A percentile compares a stretch with the other conserved stretches of the same genome.
These are phyloP conservation scores for Agapostemon virescens DNA, from an alignment of 2,888 invertebrate species.

Conservation along the genomic window DNA sequence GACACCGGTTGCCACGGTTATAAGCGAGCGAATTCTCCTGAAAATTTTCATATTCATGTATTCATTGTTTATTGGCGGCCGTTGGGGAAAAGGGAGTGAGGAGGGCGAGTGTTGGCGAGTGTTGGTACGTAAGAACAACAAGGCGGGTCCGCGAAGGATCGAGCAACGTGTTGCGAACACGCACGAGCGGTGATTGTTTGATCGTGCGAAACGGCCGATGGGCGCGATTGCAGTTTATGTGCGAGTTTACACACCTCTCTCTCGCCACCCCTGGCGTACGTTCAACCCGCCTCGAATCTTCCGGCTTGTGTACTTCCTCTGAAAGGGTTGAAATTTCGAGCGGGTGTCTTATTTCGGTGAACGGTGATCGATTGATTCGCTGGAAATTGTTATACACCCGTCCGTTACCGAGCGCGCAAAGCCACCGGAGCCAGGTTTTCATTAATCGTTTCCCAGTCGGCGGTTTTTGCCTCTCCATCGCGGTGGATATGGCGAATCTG, in stretches of 20 bases:
- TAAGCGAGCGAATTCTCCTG: slow-evolving; percentile 64
- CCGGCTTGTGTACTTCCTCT: slow-evolving; percentile 2
- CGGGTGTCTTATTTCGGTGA: slow-evolving; percentile 30
- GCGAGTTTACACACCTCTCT: slow-evolving; percentile 48
- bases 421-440: slow-evolving; percentile 16
- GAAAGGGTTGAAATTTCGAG: slow-evolving; percentile 29
- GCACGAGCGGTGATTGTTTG: slow-evolving; percentile 68
- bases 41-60: slow-evolving; percentile 76
- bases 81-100: slow-evolving; percentile 7
- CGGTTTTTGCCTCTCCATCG: slow-evolving; percentile 20
- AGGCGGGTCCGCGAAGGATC: slow-evolving; percentile 48
- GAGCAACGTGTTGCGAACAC: slow-evolving; percentile 38
- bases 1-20: slow-evolving; percentile 37
- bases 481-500: slow-evolving; percentile 19
- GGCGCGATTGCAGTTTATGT: slow-evolving; percentile 51
- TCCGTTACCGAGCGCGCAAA: neutral
- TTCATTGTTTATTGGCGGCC: slow-evolving; percentile 73
- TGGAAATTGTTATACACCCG: slow-evolving; percentile 14
- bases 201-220: slow-evolving; percentile 63
- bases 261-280: neutral
- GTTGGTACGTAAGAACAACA: slow-evolving; percentile 66
- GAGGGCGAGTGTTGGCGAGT: neutral
- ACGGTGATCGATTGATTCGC: slow-evolving; percentile 22
- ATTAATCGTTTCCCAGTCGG: slow-evolving; percentile 18
- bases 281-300: neutral